Evolutionary conservation across 2,888 invertebrate genomes (phyloP).

Genomic region (Opisthograptis luteolata): DNA sequence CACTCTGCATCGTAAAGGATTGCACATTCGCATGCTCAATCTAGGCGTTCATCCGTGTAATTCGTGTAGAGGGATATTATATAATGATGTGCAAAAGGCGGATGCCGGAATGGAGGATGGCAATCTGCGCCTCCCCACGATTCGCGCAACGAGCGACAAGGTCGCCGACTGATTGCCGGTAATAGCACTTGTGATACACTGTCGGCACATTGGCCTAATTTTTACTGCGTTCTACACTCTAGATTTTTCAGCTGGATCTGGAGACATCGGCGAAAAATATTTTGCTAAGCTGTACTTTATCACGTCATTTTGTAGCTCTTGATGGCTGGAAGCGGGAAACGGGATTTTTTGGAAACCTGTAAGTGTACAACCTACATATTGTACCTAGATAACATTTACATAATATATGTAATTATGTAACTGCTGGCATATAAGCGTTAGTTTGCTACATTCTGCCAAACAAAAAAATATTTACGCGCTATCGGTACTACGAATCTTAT

Average conservation of each 20-base stretch:
- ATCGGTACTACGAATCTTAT: too few relatives aligned
- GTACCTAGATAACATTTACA: too few relatives aligned
- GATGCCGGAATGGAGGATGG: slow-evolving; percentile 78
- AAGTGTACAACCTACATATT: too few relatives aligned
- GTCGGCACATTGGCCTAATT: slow-evolving; percentile 73
- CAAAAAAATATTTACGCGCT: too few relatives aligned
- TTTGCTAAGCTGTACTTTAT: too few relatives aligned
- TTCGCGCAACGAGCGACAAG: slow-evolving; percentile 80
- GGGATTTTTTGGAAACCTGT: too few relatives aligned
- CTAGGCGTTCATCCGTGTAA: slow-evolving; percentile 20
- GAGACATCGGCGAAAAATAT: slow-evolving; percentile 12
- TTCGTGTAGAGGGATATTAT: slow-evolving; percentile 56
- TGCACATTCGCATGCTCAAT: slow-evolving; percentile 10
- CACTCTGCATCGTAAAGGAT: too few relatives aligned
- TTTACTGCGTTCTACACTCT: slow-evolving; percentile 45
- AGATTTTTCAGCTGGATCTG: slow-evolving; percentile 24
- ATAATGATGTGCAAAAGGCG: slow-evolving; percentile 78
- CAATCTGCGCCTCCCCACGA: slow-evolving; percentile 80
- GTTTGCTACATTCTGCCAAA: too few relatives aligned
- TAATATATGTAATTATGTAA: too few relatives aligned
- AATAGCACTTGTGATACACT: slow-evolving; percentile 70
- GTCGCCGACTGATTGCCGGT: slow-evolving; percentile 79
- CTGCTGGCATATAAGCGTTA: too few relatives aligned
- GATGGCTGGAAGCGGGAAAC: too few relatives aligned
- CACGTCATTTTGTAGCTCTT: too few relatives aligned